phyloP scores from a whole-genome alignment of 1,140 invertebrate species.

The Aphis gossypii region DNA sequence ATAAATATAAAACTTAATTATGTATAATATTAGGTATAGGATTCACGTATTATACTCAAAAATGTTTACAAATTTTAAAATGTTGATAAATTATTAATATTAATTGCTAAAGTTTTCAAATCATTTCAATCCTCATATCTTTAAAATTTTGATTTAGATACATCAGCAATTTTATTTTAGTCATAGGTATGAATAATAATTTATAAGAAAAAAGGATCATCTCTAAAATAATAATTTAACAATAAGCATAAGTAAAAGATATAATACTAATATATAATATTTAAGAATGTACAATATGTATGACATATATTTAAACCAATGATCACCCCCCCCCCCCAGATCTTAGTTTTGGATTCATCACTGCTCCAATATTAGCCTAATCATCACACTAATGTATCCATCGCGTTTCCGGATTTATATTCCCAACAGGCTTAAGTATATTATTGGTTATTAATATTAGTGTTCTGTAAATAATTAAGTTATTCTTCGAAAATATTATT shows the following conservation, averaged over 20 bases:
- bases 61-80: not conserved
- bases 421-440: no score
- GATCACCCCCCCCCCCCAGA: no score
- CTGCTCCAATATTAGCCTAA: no score
- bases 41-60: not conserved
- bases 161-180: not conserved
- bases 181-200: no score
- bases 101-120: not conserved
- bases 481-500: not conserved
- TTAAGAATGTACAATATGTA: not conserved
- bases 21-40: no score
- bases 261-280: not conserved
- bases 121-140: not conserved
- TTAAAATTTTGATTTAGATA: not conserved
- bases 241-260: not conserved
- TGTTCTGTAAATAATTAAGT: no score
- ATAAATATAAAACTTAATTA: no score
- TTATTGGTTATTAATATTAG: not conserved
- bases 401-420: not conserved
- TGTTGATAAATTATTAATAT: not conserved
- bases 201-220: not conserved
- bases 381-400: not conserved
- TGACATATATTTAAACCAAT: not conserved
- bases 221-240: not conserved
- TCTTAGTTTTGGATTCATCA: not conserved